Evolutionary conservation across 2,797 vertebrate species (phyloP).

Genomic region (Gymnothorax javanicus): DNA sequence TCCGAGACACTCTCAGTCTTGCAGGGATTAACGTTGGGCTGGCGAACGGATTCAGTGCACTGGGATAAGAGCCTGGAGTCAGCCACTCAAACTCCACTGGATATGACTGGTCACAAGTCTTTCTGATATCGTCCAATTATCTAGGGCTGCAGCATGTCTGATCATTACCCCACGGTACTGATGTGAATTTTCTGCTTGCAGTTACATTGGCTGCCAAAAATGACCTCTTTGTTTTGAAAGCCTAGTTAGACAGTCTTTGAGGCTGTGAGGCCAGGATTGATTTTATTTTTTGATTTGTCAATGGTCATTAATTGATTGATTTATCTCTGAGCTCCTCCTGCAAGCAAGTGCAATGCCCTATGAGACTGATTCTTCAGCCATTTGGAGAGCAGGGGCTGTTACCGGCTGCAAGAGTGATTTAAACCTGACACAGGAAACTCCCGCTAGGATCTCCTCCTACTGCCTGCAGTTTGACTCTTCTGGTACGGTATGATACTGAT

Average conservation of each 20-base stretch:
- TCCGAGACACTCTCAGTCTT: background rate
- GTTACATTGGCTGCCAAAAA: background rate
- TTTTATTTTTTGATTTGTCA: background rate
- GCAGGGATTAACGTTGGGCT: background rate
- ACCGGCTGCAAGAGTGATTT: background rate
- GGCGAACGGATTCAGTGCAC: background rate
- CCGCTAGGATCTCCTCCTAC: slow-evolving; percentile 45
- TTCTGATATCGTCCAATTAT: background rate
- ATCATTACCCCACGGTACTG: background rate
- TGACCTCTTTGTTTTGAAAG: background rate
- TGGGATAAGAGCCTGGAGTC: background rate
- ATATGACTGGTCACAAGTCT: background rate
- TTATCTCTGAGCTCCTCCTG: background rate
- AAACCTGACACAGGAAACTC: slow-evolving; percentile 32
- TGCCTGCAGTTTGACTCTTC: slow-evolving; percentile 33
- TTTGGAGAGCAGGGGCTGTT: background rate
- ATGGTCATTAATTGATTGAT: background rate
- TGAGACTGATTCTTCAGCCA: background rate
- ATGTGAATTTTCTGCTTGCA: background rate
- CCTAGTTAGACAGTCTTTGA: background rate
- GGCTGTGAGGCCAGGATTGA: background rate
- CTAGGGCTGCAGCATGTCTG: background rate
- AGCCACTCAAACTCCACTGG: background rate
- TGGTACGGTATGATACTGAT: slow-evolving; percentile 48
- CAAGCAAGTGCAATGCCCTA: background rate